Conservation (phyloP, 2,888 invertebrate species). For the Dascillus cervinus region DNA sequence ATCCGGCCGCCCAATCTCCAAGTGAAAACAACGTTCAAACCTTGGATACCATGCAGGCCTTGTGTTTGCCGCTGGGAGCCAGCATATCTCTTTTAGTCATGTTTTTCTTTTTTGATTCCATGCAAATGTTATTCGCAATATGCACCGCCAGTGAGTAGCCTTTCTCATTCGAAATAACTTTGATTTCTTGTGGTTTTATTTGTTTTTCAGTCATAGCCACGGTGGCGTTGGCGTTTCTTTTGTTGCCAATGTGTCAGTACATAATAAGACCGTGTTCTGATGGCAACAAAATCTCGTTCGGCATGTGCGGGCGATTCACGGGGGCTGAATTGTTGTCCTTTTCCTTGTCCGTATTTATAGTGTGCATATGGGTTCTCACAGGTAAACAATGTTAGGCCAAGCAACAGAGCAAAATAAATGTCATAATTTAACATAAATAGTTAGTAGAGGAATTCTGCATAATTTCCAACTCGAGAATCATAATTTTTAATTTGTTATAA, state of each 20-base stretch:
- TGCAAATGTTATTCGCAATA: conserved; percentile 93
- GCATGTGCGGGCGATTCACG: conserved; percentile 88
- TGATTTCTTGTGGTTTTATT: conserved; percentile 9
- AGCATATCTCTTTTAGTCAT: conserved; percentile 92
- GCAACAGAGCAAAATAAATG: too few relatives aligned
- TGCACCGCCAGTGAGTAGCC: conserved; percentile 87
- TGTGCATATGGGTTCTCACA: conserved; percentile 95
- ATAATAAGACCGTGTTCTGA: conserved; percentile 78
- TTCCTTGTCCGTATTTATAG: conserved; percentile 84
- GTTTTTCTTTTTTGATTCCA: conserved; percentile 99
- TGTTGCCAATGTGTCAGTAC: conserved; percentile 97
- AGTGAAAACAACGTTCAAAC: conserved; percentile 64
- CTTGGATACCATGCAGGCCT: conserved; percentile 92
- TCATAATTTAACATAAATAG: too few relatives aligned
- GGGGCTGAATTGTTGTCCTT: conserved; percentile 91
- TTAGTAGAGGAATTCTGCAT: too few relatives aligned
- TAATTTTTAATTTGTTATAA: too few relatives aligned
- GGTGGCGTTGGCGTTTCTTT: conserved; percentile 90
- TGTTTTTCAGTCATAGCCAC: conserved; percentile 79
- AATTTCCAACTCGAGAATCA: too few relatives aligned
- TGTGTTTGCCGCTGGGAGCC: conserved; percentile 92
- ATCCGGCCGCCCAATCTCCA: conserved; percentile 32
- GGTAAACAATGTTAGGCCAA: conserved; percentile 40
- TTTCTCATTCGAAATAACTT: conserved; percentile 10
- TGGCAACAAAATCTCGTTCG: conserved; percentile 79